Percentiles rank a stretch among this genome's conserved stretches.
Evolutionary conservation across 1,140 invertebrate genomes (phyloP).

Genomic region (Drosophila auraria): DNA sequence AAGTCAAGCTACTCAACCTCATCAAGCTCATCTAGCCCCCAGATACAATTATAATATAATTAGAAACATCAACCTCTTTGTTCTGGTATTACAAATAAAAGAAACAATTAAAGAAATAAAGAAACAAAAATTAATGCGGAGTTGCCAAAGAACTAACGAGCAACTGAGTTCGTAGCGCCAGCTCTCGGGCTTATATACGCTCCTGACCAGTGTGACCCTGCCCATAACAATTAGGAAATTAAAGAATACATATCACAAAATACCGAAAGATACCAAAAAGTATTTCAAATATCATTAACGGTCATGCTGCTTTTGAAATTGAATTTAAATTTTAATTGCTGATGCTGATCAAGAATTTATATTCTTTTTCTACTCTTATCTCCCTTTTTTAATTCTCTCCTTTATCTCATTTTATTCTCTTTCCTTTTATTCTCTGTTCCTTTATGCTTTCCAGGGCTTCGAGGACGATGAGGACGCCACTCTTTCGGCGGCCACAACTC

Average conservation of each 20-base stretch:
- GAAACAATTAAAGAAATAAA: not conserved
- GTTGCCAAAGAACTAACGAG: not conserved
- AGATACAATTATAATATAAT: too few relatives aligned
- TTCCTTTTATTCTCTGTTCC: too few relatives aligned
- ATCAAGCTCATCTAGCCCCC: too few relatives aligned
- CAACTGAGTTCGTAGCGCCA: not conserved
- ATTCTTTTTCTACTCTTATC: too few relatives aligned
- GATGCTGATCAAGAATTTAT: too few relatives aligned
- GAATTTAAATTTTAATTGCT: too few relatives aligned
- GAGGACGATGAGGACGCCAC: constrained; percentile 86
- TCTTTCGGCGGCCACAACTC: constrained; percentile 85
- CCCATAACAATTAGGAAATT: too few relatives aligned
- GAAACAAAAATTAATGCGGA: not conserved
- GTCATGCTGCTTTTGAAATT: not conserved
- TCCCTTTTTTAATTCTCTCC: too few relatives aligned
- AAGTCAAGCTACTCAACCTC: too few relatives aligned
- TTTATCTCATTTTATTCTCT: not conserved
- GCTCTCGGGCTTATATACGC: not conserved
- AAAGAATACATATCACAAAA: too few relatives aligned
- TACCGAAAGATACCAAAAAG: not conserved
- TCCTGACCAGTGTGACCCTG: not conserved
- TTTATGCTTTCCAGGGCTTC: constrained; percentile 52
- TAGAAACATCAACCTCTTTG: too few relatives aligned
- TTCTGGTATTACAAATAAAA: too few relatives aligned
- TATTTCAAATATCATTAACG: not conserved